A percentile compares a stretch with the other conserved stretches of the same genome.
phyloP scores from a whole-genome alignment of 2,797 vertebrate species.

The Trematomus bernacchii region DNA sequence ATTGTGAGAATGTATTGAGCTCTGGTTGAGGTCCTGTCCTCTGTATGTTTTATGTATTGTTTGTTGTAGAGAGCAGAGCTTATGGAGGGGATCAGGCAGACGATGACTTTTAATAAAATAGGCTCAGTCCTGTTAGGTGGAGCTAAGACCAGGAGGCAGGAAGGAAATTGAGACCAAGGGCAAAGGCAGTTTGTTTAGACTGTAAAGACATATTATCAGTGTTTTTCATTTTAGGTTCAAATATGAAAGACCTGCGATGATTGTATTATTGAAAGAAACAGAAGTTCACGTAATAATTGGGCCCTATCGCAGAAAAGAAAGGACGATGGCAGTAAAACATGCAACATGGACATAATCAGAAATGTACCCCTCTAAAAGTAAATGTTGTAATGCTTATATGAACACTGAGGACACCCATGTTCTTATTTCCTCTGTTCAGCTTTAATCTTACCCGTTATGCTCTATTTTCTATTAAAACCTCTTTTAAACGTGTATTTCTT shows the following conservation, averaged over 20 bases:
- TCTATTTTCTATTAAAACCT: neutral
- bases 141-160: constrained; percentile 27
- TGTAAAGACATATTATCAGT: neutral
- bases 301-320: neutral
- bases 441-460: neutral
- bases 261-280: neutral
- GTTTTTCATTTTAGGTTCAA: neutral
- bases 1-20: neutral
- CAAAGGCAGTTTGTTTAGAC: constrained; percentile 5
- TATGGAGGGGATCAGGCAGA: constrained; percentile 53
- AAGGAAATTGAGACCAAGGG: constrained; percentile 22
- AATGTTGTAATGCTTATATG: neutral
- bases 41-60: neutral
- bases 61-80: constrained; percentile 18
- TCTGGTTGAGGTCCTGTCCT: neutral
- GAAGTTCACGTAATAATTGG: neutral
- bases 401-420: neutral
- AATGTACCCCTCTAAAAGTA: neutral
- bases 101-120: constrained; percentile 51
- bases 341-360: neutral
- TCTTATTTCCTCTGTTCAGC: neutral
- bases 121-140: constrained; percentile 45
- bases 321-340: neutral
- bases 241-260: neutral
- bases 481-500: neutral